Conservation (phyloP, 2,113 vertebrate species). For the Alethe diademata region DNA sequence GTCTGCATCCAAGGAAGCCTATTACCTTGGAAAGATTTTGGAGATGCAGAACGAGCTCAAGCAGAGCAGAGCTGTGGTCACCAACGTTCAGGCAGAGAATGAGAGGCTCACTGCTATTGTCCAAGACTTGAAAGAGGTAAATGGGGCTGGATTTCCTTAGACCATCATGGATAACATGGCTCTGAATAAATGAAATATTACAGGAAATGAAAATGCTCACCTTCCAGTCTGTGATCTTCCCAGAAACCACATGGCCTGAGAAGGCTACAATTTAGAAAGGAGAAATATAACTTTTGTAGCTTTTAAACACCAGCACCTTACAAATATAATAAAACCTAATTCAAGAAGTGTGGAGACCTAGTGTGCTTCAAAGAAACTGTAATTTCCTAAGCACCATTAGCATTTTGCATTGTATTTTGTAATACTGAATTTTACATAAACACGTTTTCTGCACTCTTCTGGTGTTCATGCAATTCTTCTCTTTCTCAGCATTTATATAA, state of each 20-base stretch:
- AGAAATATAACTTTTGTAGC: neutral
- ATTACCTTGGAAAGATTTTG: slow-evolving; percentile 88
- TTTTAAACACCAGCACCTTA: neutral
- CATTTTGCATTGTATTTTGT: neutral
- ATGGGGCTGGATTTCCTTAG: neutral
- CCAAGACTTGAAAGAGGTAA: slow-evolving; percentile 92
- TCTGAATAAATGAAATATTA: neutral
- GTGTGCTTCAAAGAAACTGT: neutral
- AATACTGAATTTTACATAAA: neutral
- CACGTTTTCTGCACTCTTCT: neutral
- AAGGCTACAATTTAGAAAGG: neutral
- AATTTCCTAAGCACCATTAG: neutral
- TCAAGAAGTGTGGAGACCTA: neutral
- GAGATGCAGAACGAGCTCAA: slow-evolving; percentile 92
- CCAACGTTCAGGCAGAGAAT: slow-evolving; percentile 87
- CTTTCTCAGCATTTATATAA: neutral
- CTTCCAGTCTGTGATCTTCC: neutral
- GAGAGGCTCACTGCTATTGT: slow-evolving; percentile 84
- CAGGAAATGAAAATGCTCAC: neutral
- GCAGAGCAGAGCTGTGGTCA: slow-evolving; percentile 82
- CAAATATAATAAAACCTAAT: neutral
- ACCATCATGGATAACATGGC: neutral
- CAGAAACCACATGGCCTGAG: neutral
- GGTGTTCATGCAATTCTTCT: neutral
- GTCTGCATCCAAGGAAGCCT: slow-evolving; percentile 94